These are phyloP conservation scores for Sminthopsis crassicaudata DNA, from an alignment of 2,113 vertebrate species.

Conservation along the genomic window DNA sequence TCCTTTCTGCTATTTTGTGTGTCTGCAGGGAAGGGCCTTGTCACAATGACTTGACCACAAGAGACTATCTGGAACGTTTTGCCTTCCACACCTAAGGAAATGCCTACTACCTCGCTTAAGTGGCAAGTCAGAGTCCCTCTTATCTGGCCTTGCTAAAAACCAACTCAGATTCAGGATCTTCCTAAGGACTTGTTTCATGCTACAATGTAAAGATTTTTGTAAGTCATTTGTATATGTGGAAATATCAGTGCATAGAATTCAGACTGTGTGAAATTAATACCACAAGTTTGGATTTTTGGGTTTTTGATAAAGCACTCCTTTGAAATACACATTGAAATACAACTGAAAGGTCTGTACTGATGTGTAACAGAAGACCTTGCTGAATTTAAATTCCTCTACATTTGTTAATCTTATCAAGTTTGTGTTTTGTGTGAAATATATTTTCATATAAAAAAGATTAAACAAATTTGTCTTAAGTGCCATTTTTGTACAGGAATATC, in stretches of 20 bases:
- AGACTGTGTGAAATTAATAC: conserved; percentile 20
- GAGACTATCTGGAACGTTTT: not conserved
- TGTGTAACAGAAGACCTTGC: conserved; percentile 27
- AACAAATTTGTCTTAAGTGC: not conserved
- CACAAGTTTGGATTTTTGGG: not conserved
- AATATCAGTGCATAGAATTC: conserved; percentile 8
- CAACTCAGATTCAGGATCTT: not conserved
- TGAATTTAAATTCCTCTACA: conserved; percentile 36
- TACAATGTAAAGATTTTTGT: not conserved
- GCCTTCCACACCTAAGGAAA: not conserved
- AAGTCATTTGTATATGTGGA: conserved; percentile 21
- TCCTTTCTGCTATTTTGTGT: conserved; percentile 15
- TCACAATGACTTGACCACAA: not conserved
- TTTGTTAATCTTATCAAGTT: conserved; percentile 34
- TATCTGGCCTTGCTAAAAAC: conserved; percentile 27
- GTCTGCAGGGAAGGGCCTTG: conserved; percentile 38
- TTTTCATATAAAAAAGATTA: conserved; percentile 3
- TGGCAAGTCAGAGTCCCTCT: not conserved
- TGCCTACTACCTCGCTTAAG: conserved; percentile 73
- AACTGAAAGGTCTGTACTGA: conserved; percentile 37
- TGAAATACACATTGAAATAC: conserved; percentile 20
- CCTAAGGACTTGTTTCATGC: not conserved
- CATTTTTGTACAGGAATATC: not conserved
- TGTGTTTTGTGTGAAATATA: not conserved
- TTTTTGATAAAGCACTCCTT: conserved; percentile 4